These are phyloP conservation scores for Cirrhinus mrigala DNA, from an alignment of 2,797 vertebrate species.

Conservation along the genomic window DNA sequence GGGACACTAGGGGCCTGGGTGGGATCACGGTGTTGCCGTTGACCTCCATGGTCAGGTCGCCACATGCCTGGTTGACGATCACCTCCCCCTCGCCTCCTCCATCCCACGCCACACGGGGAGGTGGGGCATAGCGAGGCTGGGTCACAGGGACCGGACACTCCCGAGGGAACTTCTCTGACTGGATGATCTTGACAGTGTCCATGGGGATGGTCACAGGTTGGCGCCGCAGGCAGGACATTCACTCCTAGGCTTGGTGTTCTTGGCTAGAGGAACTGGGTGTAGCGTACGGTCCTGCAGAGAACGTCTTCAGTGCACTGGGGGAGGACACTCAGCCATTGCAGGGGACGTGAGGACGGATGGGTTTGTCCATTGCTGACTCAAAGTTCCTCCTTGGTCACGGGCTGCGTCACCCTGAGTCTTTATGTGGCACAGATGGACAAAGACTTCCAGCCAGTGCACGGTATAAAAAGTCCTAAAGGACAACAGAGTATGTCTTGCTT, in stretches of 20 bases:
- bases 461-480: constrained; percentile 34
- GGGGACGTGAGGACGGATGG: constrained; percentile 79
- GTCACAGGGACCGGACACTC: constrained; percentile 89
- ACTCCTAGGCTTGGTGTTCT: constrained; percentile 52
- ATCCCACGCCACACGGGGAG: constrained; percentile 91
- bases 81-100: constrained; percentile 96
- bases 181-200: constrained; percentile 98
- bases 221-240: constrained; percentile 97
- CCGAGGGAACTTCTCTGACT: constrained; percentile 94
- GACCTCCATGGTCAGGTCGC: constrained; percentile 88
- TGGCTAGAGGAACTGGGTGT: constrained; percentile 42
- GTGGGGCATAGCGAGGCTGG: constrained; percentile 86
- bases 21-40: constrained; percentile 67
- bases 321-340: constrained; percentile 79
- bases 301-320: constrained; percentile 40
- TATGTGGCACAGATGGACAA: constrained; percentile 49
- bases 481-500: constrained; percentile 20
- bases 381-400: constrained; percentile 30
- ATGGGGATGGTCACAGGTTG: constrained; percentile 97
- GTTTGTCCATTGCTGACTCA: constrained; percentile 76
- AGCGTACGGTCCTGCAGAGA: constrained; percentile 35
- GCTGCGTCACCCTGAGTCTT: constrained; percentile 64
- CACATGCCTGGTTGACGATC: constrained; percentile 97
- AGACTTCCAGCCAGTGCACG: constrained; percentile 40
- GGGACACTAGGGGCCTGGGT: constrained; percentile 76